phyloP scores from a whole-genome alignment of 2,888 invertebrate species.

The Campoplex capitator region DNA sequence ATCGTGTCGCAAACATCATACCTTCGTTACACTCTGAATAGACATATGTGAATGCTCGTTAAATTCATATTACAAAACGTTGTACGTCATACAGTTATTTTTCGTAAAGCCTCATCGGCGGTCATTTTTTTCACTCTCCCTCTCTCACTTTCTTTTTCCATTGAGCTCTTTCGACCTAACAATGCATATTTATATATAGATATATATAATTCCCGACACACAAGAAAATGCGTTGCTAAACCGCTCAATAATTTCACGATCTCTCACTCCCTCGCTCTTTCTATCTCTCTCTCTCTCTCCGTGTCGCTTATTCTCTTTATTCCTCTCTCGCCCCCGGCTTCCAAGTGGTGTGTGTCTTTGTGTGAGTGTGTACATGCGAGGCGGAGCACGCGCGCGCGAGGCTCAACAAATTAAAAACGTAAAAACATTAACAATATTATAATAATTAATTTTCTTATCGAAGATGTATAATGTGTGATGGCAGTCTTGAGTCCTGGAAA shows the following conservation, averaged over 20 bases:
- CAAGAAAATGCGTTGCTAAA: conserved; percentile 34
- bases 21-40: conserved; percentile 50
- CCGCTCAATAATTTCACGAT: conserved; percentile 19
- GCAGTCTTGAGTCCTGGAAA: conserved; percentile 84
- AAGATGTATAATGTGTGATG: conserved; percentile 80
- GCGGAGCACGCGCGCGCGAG: conserved; percentile 75
- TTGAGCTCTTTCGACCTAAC: conserved; percentile 1
- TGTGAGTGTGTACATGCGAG: conserved; percentile 46
- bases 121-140: not conserved
- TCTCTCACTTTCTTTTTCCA: not conserved
- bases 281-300: conserved; percentile 43
- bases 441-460: conserved; percentile 78
- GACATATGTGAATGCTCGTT: conserved; percentile 55
- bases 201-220: conserved; percentile 27
- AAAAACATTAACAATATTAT: conserved; percentile 83
- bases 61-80: conserved; percentile 66
- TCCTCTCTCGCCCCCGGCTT: conserved; percentile 28
- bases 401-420: conserved; percentile 83
- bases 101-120: conserved; percentile 62
- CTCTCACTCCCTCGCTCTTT: conserved; percentile 39
- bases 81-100: conserved; percentile 63
- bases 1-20: conserved; percentile 47
- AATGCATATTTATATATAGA: conserved; percentile 27
- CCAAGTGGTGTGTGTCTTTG: conserved; percentile 60
- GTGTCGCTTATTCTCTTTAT: conserved; percentile 12